These are phyloP conservation scores for Tragelaphus buxtoni DNA, from an alignment of 2,113 vertebrate genomes.

Conservation along the genomic window DNA sequence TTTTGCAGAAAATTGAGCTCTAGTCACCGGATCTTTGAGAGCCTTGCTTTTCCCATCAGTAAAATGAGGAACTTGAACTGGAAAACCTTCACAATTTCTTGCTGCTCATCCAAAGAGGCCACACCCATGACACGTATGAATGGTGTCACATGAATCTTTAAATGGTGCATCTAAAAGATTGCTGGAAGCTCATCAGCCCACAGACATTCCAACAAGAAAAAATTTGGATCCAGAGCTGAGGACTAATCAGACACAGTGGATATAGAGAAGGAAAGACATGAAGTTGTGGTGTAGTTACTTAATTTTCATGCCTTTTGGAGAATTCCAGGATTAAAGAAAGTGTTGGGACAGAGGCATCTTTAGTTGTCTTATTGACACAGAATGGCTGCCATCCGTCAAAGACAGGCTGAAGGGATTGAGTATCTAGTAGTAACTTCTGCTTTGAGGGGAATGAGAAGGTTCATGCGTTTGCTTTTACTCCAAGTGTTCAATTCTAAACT, in stretches of 20 bases:
- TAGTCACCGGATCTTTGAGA: background rate
- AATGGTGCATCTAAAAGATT: accelerated
- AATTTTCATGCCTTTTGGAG: background rate
- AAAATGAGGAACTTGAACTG: background rate
- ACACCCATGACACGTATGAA: accelerated
- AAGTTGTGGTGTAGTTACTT: background rate
- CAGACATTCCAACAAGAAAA: background rate
- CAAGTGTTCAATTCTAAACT: background rate
- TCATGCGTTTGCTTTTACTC: background rate
- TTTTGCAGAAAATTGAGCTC: accelerated
- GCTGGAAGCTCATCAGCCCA: background rate
- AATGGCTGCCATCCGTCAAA: background rate
- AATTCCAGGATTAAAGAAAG: background rate
- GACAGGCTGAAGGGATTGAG: background rate
- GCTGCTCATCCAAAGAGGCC: background rate
- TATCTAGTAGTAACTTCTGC: background rate
- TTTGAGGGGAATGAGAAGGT: background rate
- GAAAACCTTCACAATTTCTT: background rate
- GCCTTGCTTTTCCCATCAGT: background rate
- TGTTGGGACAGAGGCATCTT: background rate
- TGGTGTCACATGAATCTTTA: background rate
- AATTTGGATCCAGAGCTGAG: background rate
- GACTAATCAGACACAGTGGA: background rate
- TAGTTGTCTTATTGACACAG: accelerated
- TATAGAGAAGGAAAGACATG: background rate